phyloP scores from a whole-genome alignment of 1,140 invertebrate species.

The Ceratosolen fusciceps region DNA sequence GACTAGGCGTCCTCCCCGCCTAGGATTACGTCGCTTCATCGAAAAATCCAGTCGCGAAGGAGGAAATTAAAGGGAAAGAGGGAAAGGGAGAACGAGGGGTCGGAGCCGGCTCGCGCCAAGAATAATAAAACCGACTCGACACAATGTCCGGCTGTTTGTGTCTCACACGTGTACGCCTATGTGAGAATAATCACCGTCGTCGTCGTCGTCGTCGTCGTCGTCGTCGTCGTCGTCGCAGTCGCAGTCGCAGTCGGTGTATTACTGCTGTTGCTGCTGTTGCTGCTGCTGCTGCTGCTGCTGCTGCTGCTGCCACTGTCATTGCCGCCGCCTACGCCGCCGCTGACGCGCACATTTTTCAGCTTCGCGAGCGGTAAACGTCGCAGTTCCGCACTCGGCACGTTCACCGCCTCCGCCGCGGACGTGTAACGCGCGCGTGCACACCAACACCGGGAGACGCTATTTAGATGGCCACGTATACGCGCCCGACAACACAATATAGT shows the following conservation, averaged over 20 bases:
- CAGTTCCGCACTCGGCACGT: neutral
- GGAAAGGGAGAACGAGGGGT: neutral
- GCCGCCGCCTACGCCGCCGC: neutral
- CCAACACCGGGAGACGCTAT: no score
- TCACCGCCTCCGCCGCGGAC: neutral
- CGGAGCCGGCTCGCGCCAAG: neutral
- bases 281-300: no score
- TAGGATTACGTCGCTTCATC: neutral
- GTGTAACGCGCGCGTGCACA: slow-evolving; percentile 1
- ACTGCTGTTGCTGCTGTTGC: neutral
- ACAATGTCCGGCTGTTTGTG: no score
- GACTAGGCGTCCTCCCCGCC: neutral
- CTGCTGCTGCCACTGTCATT: neutral
- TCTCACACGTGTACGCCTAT: neutral
- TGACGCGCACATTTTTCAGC: slow-evolving; percentile 6
- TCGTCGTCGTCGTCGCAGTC: no score
- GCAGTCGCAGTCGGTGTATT: neutral
- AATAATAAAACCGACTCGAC: neutral
- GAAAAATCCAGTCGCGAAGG: neutral
- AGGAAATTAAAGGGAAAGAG: neutral
- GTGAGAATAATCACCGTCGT: neutral
- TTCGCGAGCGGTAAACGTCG: neutral
- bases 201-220: no score
- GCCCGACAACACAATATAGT: no score
- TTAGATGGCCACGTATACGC: no score